These are phyloP conservation scores for Piscicola geometra DNA, from an alignment of 2,888 invertebrate genomes.

Conservation along the genomic window DNA sequence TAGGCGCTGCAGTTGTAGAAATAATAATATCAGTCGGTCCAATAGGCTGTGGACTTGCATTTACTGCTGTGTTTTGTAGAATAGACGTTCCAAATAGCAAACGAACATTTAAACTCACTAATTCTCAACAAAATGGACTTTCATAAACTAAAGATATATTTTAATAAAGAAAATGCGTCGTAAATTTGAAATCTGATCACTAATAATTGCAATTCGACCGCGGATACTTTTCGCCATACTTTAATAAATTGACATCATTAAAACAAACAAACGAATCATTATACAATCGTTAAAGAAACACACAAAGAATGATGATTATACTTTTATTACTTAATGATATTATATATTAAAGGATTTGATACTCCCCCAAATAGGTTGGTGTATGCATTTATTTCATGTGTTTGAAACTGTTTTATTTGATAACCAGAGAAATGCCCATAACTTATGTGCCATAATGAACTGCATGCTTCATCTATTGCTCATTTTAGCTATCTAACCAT, in stretches of 20 bases:
- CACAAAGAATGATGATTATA: background rate
- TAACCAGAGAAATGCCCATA: no score
- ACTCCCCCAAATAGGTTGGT: background rate
- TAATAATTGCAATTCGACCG: background rate
- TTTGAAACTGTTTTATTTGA: no score
- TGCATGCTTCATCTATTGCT: no score
- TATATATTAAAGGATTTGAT: conserved; percentile 7
- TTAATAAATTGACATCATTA: background rate
- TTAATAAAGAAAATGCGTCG: background rate
- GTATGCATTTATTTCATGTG: no score
- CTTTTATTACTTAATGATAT: background rate
- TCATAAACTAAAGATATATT: background rate
- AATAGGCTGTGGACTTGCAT: conserved; percentile 14
- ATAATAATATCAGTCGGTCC: conserved; percentile 7
- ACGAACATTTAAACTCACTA: background rate
- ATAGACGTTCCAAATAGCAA: conserved; percentile 5
- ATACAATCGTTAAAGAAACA: background rate
- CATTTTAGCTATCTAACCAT: no score
- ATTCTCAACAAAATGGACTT: conserved; percentile 3
- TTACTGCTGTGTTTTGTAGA: conserved; percentile 18
- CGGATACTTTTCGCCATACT: conserved; percentile 7
- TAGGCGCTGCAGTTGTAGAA: conserved; percentile 11
- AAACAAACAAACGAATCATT: background rate
- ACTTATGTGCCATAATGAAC: no score
- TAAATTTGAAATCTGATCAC: background rate